These are phyloP conservation scores for Anguilla rostrata DNA, from an alignment of 2,113 vertebrate genomes.

Conservation along the genomic window DNA sequence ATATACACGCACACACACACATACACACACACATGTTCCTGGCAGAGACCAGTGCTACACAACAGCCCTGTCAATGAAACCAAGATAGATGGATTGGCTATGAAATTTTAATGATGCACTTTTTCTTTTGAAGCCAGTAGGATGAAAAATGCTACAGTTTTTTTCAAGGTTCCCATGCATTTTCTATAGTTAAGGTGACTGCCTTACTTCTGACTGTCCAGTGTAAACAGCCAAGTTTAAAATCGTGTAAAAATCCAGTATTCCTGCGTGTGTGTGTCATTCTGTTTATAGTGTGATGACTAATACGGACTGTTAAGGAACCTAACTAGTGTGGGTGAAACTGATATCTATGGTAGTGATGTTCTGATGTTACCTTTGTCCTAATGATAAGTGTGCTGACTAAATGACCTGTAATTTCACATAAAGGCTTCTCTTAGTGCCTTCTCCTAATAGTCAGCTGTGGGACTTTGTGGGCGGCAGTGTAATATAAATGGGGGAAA, in stretches of 20 bases:
- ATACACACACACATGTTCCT: background rate
- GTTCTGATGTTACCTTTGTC: background rate
- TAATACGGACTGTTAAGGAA: background rate
- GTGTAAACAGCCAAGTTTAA: background rate
- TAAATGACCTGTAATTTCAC: background rate
- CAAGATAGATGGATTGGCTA: slow-evolving; percentile 53
- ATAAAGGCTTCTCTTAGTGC: background rate
- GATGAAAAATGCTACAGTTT: background rate
- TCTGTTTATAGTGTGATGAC: background rate
- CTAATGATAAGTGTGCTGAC: background rate
- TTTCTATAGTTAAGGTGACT: background rate
- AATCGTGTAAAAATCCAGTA: too few species aligned
- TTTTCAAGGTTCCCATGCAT: background rate
- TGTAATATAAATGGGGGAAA: too few species aligned
- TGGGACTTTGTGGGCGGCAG: too few species aligned
- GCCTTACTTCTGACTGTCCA: background rate
- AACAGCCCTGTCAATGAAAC: slow-evolving; percentile 13
- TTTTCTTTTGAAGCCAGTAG: slow-evolving; percentile 46
- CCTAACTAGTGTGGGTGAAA: background rate
- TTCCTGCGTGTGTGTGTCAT: background rate
- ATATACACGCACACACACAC: background rate
- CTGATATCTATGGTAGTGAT: background rate
- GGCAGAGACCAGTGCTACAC: slow-evolving; percentile 29
- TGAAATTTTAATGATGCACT: slow-evolving; percentile 60
- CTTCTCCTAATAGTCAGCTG: background rate